These are phyloP conservation scores for Galago senegalensis DNA, from an alignment of 2,797 vertebrate species.

Conservation along the genomic window DNA sequence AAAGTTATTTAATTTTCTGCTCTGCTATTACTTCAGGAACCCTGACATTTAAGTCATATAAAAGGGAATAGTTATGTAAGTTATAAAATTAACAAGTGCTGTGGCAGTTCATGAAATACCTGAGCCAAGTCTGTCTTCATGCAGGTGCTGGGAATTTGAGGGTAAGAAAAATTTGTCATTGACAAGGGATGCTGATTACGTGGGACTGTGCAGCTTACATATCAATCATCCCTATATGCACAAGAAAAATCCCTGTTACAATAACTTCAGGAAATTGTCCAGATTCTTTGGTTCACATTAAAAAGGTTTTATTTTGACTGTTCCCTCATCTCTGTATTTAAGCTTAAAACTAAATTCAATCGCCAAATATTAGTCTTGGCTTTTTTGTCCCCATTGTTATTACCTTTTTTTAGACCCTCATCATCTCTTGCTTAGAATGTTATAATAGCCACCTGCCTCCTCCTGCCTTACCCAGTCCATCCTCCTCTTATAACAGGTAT, in stretches of 20 bases:
- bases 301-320: not conserved
- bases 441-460: not conserved
- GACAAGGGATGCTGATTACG: not conserved
- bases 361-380: not conserved
- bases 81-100: constrained; percentile 77
- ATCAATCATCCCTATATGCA: not conserved
- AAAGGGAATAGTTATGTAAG: constrained; percentile 82
- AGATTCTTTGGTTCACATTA: not conserved
- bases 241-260: not conserved
- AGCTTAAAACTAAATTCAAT: constrained; percentile 10
- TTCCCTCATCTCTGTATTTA: not conserved
- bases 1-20: constrained; percentile 71
- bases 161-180: constrained; percentile 31
- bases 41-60: constrained; percentile 80
- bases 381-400: not conserved
- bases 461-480: not conserved
- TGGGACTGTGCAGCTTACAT: not conserved
- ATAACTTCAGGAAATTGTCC: not conserved
- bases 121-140: constrained; percentile 45
- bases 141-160: constrained; percentile 65
- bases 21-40: constrained; percentile 68
- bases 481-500: not conserved
- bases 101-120: constrained; percentile 63
- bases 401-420: not conserved
- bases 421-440: not conserved